Percentiles rank a stretch among this genome's conserved stretches.
Conservation (phyloP, 35 echinoderm and acorn worm species). For the Heliocidaris erythrogramma region DNA sequence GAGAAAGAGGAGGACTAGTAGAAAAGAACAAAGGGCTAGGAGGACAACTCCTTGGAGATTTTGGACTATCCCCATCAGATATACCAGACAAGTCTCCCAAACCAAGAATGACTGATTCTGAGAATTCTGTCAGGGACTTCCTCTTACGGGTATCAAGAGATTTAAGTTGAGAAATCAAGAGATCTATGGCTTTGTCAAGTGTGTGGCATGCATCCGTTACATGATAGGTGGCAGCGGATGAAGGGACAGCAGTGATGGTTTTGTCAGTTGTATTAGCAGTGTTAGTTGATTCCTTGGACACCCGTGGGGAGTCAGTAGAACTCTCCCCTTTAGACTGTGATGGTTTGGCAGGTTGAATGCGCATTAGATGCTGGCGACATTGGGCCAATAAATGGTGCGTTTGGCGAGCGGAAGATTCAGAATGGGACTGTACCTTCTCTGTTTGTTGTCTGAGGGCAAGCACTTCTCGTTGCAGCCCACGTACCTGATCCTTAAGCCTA, state of each 20-base stretch:
- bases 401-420: constrained; percentile 57
- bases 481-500: constrained; percentile 76
- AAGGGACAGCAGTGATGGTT: constrained; percentile 42
- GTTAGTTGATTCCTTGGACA: constrained; percentile 60
- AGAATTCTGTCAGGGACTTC: constrained; percentile 50
- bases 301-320: constrained; percentile 20
- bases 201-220: constrained; percentile 68
- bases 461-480: constrained; percentile 70
- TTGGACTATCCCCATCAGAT: constrained; percentile 37
- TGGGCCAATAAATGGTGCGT: constrained; percentile 46
- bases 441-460: constrained; percentile 66
- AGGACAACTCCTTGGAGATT: constrained; percentile 21
- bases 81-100: constrained; percentile 6
- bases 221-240: constrained; percentile 50
- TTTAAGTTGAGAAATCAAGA: constrained; percentile 48
- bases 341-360: constrained; percentile 46
- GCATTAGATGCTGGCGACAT: constrained; percentile 56
- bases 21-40: constrained; percentile 20
- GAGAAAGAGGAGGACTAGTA: background rate
- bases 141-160: constrained; percentile 53
- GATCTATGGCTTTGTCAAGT: constrained; percentile 54
- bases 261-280: constrained; percentile 57
- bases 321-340: constrained; percentile 10
- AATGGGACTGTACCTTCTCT: constrained; percentile 74
- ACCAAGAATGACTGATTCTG: constrained; percentile 27